phyloP scores from a whole-genome alignment of 2,113 vertebrate species.

The Sula dactylatra region DNA sequence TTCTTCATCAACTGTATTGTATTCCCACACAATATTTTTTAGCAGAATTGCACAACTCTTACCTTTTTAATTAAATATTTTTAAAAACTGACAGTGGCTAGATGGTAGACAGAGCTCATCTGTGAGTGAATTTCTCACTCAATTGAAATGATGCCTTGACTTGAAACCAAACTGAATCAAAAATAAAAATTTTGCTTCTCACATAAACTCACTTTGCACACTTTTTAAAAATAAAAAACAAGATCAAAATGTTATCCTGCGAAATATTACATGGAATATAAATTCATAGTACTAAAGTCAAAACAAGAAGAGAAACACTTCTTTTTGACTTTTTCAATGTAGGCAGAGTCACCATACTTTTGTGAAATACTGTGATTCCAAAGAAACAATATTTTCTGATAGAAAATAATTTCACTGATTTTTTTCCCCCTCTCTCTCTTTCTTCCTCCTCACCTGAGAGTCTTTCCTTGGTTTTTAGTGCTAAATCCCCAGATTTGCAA shows the following conservation, averaged over 20 bases:
- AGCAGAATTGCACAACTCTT: background rate
- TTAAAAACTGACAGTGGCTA: background rate
- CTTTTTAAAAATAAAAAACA: background rate
- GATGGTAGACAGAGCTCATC: background rate
- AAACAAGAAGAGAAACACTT: background rate
- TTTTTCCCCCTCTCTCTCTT: rapidly evolving
- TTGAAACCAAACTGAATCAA: background rate
- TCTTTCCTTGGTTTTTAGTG: background rate
- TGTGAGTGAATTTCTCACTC: background rate
- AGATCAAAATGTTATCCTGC: background rate
- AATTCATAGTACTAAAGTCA: background rate
- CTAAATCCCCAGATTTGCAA: background rate
- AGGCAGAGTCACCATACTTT: background rate
- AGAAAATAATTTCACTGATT: background rate
- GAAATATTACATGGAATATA: background rate
- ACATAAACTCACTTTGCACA: background rate
- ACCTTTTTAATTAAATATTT: background rate
- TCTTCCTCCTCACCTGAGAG: background rate
- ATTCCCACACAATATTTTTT: background rate
- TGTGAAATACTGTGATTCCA: background rate
- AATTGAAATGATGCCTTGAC: background rate
- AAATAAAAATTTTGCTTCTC: background rate
- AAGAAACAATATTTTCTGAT: background rate
- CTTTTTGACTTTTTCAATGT: background rate
- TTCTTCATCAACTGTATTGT: background rate